phyloP scores from a whole-genome alignment of 2,797 vertebrate species.

The Gorsachius magnificus region DNA sequence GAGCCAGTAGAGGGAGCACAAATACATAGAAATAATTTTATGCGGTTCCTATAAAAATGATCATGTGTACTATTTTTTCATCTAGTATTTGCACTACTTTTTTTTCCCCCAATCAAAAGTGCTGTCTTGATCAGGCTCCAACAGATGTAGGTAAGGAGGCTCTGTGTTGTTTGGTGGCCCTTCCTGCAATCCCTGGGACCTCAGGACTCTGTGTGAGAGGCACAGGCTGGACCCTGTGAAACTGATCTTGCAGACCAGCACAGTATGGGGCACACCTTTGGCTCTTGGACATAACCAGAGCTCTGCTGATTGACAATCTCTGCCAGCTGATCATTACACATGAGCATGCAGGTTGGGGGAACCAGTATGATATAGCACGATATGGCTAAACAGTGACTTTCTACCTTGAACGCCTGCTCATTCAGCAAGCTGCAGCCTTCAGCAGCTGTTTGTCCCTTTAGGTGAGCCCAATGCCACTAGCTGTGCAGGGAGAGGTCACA shows the following conservation, averaged over 20 bases:
- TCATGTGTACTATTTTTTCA: not conserved
- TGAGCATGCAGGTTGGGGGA: not conserved
- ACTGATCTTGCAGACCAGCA: not conserved
- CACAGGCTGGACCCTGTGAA: not conserved
- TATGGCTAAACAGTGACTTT: not conserved
- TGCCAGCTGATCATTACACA: not conserved
- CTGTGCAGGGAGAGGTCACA: not conserved
- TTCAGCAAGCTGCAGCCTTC: not conserved
- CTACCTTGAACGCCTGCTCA: not conserved
- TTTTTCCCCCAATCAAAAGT: not conserved
- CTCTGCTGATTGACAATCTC: not conserved
- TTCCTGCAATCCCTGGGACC: not conserved
- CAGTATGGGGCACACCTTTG: not conserved
- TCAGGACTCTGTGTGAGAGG: not conserved
- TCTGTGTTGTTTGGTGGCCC: not conserved
- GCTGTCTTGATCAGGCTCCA: not conserved
- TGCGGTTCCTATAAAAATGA: not conserved
- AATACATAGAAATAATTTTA: slow-evolving; percentile 18
- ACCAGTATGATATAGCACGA: fast-evolving
- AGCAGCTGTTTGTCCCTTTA: not conserved
- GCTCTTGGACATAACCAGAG: not conserved
- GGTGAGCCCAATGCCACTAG: not conserved
- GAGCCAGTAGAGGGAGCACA: slow-evolving; percentile 63
- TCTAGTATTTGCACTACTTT: not conserved
- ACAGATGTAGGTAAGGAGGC: not conserved